These are phyloP conservation scores for Zaprionus ornatus DNA, from an alignment of 1,140 invertebrate genomes.

Conservation along the genomic window DNA sequence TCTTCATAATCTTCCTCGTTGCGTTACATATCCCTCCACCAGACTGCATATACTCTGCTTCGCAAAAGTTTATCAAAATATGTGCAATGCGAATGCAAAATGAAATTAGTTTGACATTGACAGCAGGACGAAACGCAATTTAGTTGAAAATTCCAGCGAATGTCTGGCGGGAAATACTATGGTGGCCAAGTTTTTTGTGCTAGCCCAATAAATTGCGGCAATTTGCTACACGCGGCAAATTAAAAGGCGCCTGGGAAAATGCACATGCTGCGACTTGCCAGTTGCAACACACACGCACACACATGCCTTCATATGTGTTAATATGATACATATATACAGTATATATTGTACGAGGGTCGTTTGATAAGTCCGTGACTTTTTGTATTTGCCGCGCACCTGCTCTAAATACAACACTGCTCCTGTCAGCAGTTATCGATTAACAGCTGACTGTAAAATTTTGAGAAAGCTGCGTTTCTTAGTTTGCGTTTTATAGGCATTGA, in stretches of 20 bases:
- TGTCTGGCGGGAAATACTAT: slow-evolving; percentile 14
- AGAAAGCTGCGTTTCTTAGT: too few relatives aligned
- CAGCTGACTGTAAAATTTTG: too few relatives aligned
- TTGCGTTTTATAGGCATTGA: too few relatives aligned
- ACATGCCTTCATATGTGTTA: not conserved
- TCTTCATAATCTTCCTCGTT: not conserved
- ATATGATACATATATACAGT: not conserved
- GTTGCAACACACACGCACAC: not conserved
- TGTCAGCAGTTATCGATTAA: too few relatives aligned
- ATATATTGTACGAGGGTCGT: too few relatives aligned
- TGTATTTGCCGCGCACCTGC: too few relatives aligned
- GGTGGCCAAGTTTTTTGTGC: slow-evolving; percentile 41
- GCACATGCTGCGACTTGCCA: slow-evolving; percentile 20
- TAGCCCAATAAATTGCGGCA: slow-evolving; percentile 75
- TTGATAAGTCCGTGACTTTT: too few relatives aligned
- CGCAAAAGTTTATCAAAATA: not conserved
- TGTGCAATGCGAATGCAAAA: slow-evolving; percentile 11
- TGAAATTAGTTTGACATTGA: slow-evolving; percentile 77
- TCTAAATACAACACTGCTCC: too few relatives aligned
- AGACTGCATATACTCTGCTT: not conserved
- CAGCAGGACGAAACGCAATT: slow-evolving; percentile 77
- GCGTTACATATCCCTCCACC: not conserved
- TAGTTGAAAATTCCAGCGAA: slow-evolving; percentile 51
- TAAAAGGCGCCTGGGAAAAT: slow-evolving; percentile 68
- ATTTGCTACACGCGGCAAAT: slow-evolving; percentile 77